A percentile compares a stretch with the other conserved stretches of the same genome.
phyloP scores from a whole-genome alignment of 2,113 vertebrate genomes.

The Pimephales promelas region DNA sequence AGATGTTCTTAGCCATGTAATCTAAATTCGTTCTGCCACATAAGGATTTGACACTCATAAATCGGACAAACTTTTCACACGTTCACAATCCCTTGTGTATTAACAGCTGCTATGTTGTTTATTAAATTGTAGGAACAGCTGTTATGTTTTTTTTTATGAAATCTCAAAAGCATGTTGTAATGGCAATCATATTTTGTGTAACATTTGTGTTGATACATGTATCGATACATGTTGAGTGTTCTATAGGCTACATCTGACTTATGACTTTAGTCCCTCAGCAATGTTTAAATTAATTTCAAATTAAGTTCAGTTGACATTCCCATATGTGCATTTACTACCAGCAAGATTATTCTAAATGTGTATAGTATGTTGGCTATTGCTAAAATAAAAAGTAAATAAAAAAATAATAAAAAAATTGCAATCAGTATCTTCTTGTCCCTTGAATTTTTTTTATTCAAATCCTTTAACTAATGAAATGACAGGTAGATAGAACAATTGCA shows the following conservation, averaged over 20 bases:
- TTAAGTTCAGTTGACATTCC: neutral
- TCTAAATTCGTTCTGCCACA: neutral
- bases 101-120: constrained; percentile 16
- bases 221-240: too few relatives aligned
- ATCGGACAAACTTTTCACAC: constrained; percentile 7
- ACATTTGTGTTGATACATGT: neutral
- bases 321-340: constrained; percentile 49
- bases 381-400: constrained; percentile 24
- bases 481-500: neutral
- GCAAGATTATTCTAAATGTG: constrained; percentile 37
- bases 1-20: neutral
- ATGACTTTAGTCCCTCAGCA: constrained; percentile 1
- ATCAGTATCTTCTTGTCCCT: neutral
- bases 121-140: too few relatives aligned
- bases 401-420: neutral
- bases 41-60: constrained; percentile 17
- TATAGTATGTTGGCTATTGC: constrained; percentile 47
- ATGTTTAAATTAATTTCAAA: neutral
- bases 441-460: neutral
- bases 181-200: neutral
- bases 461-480: neutral
- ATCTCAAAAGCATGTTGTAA: neutral
- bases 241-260: too few relatives aligned
- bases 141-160: neutral
- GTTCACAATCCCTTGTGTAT: neutral